A percentile compares a stretch with the other conserved stretches of the same genome.
These are phyloP conservation scores for Picathartes gymnocephalus DNA, from an alignment of 2,113 vertebrate genomes.

Conservation along the genomic window DNA sequence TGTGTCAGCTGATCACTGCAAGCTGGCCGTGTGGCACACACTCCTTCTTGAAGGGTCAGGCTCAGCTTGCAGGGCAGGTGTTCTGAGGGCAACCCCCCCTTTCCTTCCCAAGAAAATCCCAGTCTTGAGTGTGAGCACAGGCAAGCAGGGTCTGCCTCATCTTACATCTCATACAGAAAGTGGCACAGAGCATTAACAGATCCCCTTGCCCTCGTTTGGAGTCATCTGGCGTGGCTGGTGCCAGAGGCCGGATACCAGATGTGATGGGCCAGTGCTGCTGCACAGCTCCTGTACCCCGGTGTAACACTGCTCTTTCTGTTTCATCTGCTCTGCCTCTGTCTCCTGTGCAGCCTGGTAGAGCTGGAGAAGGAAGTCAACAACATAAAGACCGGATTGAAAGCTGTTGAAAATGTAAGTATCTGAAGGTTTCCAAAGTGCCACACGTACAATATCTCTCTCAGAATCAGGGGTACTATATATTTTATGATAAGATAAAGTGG, in stretches of 20 bases:
- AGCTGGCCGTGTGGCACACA: accelerated
- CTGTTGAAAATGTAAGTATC: slow-evolving; percentile 88
- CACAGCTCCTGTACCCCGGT: slow-evolving; percentile 1
- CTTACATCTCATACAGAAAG: not conserved
- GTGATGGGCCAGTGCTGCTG: slow-evolving; percentile 10
- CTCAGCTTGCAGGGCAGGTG: not conserved
- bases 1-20: not conserved
- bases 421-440: not conserved
- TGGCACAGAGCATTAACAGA: not conserved
- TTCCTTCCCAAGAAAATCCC: not conserved
- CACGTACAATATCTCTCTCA: slow-evolving; percentile 12
- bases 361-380: slow-evolving; percentile 92
- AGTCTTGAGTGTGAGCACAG: not conserved
- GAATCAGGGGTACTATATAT: slow-evolving; percentile 15
- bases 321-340: not conserved
- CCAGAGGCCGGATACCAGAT: slow-evolving; percentile 26
- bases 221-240: not conserved
- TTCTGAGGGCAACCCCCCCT: not conserved
- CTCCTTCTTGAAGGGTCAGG: not conserved
- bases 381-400: slow-evolving; percentile 88
- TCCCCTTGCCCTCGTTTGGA: not conserved
- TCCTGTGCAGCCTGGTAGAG: slow-evolving; percentile 81
- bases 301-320: slow-evolving; percentile 65
- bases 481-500: slow-evolving; percentile 40
- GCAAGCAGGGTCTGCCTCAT: not conserved